Evolutionary conservation across 2,113 vertebrate genomes (phyloP).

Genomic region (Petrocephalus zakoni): DNA sequence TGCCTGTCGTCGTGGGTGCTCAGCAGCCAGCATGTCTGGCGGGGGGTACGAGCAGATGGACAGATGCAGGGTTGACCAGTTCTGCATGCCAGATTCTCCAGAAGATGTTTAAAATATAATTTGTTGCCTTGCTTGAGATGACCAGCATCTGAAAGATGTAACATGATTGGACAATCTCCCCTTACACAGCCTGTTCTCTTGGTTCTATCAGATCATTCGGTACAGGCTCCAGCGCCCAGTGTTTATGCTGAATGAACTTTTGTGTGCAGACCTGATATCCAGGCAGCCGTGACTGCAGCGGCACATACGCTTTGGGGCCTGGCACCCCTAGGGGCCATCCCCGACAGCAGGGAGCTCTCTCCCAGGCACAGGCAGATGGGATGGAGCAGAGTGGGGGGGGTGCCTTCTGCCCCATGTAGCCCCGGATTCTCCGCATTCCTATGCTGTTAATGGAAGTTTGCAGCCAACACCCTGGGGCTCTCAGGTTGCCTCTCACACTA

Average conservation of each 20-base stretch:
- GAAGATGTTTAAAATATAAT: neutral
- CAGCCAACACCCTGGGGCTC: neutral
- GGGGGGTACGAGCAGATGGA: too few relatives aligned
- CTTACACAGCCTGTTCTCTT: neutral
- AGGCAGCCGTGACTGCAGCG: conserved; percentile 4
- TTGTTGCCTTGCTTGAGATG: neutral
- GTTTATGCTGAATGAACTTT: neutral
- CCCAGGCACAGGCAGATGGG: conserved; percentile 33
- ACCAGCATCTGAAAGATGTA: neutral
- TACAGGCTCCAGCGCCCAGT: neutral
- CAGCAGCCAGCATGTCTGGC: neutral
- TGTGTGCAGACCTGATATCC: neutral
- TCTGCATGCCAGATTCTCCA: neutral
- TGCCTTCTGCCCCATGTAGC: neutral
- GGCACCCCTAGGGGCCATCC: conserved; percentile 48
- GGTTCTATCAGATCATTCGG: neutral
- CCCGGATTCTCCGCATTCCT: neutral
- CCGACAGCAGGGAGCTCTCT: conserved; percentile 37
- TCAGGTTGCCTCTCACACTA: neutral
- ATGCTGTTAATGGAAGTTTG: conserved; percentile 8
- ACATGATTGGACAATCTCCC: neutral
- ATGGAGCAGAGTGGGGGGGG: neutral
- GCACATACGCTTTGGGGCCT: conserved; percentile 29
- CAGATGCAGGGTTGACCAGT: neutral
- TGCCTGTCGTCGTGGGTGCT: neutral